Evolutionary conservation across 2,888 invertebrate species (phyloP).

Genomic region (Drosophila cracens): DNA sequence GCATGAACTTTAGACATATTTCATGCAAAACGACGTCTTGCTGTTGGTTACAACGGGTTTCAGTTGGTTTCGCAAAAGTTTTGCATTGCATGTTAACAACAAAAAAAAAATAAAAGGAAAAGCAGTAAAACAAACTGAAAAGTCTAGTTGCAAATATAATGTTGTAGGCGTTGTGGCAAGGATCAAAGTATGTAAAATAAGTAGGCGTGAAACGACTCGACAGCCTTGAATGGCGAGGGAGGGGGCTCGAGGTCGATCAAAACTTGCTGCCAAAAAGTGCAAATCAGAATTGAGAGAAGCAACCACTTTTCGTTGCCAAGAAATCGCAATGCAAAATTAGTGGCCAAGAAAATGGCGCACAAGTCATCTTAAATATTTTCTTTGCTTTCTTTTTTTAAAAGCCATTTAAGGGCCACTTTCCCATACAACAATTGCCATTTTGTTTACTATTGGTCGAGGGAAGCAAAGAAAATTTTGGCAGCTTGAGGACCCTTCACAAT

Average conservation of each 20-base stretch:
- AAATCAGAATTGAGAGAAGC: conserved; percentile 6
- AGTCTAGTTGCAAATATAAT: conserved; percentile 33
- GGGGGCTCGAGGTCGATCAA: conserved; percentile 3
- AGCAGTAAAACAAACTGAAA: conserved; percentile 10
- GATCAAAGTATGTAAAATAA: conserved; percentile 6
- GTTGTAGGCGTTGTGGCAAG: conserved; percentile 8
- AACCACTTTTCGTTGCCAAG: conserved; percentile 34
- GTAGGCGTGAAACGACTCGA: conserved; percentile 22
- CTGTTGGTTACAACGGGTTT: conserved; percentile 32
- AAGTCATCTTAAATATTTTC: conserved; percentile 40
- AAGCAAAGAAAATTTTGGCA: neutral
- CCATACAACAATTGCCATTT: conserved; percentile 2
- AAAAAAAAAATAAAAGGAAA: conserved; percentile 3
- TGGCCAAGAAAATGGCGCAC: conserved; percentile 29
- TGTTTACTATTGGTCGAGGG: neutral
- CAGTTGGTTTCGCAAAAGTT: conserved; percentile 30
- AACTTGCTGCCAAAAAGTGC: conserved; percentile 24
- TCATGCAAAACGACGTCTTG: conserved; percentile 48
- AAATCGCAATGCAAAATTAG: conserved; percentile 25
- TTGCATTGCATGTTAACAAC: conserved; percentile 15
- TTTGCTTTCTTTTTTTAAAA: conserved; percentile 18
- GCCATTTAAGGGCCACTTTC: neutral
- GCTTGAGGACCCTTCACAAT: conserved; percentile 3
- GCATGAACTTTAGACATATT: conserved; percentile 59
- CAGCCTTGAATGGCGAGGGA: conserved; percentile 10